Evolutionary conservation across 2,113 vertebrate genomes (phyloP).

Genomic region (Tricholaema leucomelas): DNA sequence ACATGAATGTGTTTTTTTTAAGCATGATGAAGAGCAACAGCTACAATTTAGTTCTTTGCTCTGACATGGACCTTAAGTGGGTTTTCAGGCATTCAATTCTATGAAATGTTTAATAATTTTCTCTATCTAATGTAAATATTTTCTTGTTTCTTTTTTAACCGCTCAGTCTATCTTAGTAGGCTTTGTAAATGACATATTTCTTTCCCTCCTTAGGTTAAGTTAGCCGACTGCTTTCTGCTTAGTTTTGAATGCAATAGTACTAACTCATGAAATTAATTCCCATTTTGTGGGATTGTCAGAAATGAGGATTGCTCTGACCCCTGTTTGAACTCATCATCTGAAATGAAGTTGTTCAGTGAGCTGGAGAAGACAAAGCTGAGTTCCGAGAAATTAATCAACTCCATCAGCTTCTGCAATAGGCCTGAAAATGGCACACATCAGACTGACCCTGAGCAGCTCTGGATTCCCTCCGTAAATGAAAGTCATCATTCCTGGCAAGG

Average conservation of each 20-base stretch:
- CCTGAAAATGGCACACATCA: conserved; percentile 79
- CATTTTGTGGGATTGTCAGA: conserved; percentile 92
- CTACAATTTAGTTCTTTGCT: background rate
- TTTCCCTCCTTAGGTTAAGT: conserved; percentile 41
- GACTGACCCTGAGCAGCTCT: conserved; percentile 84
- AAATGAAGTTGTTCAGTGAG: conserved; percentile 99
- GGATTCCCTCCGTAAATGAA: conserved; percentile 78
- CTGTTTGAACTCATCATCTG: conserved; percentile 96
- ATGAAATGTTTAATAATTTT: background rate
- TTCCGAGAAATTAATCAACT: conserved; percentile 92
- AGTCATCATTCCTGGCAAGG: conserved; percentile 84
- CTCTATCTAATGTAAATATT: background rate
- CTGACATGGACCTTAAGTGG: background rate
- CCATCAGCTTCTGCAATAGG: conserved; percentile 79
- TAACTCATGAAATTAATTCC: conserved; percentile 93
- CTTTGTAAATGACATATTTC: background rate
- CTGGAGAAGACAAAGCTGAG: conserved; percentile 97
- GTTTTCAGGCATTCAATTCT: background rate
- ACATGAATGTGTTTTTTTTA: background rate
- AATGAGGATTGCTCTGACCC: conserved; percentile 95
- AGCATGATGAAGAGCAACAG: background rate
- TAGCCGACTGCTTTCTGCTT: conserved; percentile 59
- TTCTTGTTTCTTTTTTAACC: background rate
- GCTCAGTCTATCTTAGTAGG: background rate
- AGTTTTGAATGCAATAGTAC: conserved; percentile 71